Evolutionary conservation across 2,888 invertebrate genomes (phyloP), one percentile per base, ranked within the genome.

Genomic region (Dendrolimus houi): DNA sequence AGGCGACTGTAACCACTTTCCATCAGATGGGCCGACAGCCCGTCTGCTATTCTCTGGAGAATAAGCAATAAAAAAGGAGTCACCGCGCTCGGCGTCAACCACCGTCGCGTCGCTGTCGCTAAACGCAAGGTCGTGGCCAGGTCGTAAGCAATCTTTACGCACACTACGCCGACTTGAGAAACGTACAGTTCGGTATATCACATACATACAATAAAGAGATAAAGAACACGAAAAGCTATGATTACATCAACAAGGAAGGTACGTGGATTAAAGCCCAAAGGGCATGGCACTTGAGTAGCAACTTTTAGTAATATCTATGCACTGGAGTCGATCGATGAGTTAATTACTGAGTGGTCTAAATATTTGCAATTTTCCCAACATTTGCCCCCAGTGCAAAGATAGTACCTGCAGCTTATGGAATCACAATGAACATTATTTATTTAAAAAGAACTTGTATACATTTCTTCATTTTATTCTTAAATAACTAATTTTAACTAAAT

Each of bases 271-370:
- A 62, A 59, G 56, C 66, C 67, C 59, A 59, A 60, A 52, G 65
- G 71, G 69, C 68, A 77, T 77, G 78, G 79, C 79, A 77, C 78
- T 76, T 75, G 64, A 69, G 70, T 65, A 61, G 60, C 53, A 59
- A 62, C 58, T 47, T 9, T 47, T 12, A 47, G 47, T n/a, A 55
- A 55, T 29, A 55, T 52, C 14, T 52, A 47, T 47, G 47, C 47
- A 47, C 9, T 47, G 47, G 47, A 62, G 59, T 58, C 55, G 52
- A 61, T 61, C 58, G 57, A 60, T 57, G 7, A 58, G 17, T 42
- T 41, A 53, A 54, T 54, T 52, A 52, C 56, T 53, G 58, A n/a
- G n/a, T 54, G 58, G 60, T 58, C 57, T 58, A 60, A 17, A 17
- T 17, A 2, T 17, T 17, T 17, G 17, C 17, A 14, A 14, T 14